phyloP scores from a whole-genome alignment of 2,888 invertebrate genomes.

The Trissolcus japonicus region DNA sequence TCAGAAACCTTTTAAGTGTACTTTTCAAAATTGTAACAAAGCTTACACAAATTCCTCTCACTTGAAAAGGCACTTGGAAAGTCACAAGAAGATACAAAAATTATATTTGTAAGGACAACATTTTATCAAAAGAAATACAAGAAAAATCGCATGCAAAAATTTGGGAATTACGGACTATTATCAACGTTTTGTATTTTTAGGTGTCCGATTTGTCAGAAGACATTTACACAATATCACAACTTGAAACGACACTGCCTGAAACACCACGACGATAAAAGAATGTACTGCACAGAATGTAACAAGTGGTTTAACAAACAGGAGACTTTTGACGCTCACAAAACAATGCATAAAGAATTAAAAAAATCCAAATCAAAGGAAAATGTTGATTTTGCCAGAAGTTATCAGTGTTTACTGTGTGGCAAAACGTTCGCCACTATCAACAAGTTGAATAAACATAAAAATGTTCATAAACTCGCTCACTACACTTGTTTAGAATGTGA shows the following conservation, averaged over 20 bases:
- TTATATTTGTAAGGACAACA: slow-evolving; percentile 59
- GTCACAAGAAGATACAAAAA: slow-evolving; percentile 75
- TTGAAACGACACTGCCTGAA: slow-evolving; percentile 79
- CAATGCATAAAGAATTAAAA: slow-evolving; percentile 71
- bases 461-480: slow-evolving; percentile 68
- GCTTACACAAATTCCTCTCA: slow-evolving; percentile 80
- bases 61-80: slow-evolving; percentile 79
- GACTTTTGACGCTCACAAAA: slow-evolving; percentile 79
- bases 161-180: not conserved
- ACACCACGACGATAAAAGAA: slow-evolving; percentile 73
- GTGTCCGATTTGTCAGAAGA: slow-evolving; percentile 76
- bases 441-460: slow-evolving; percentile 78
- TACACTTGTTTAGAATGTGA: slow-evolving; percentile 72
- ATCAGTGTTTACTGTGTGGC: slow-evolving; percentile 79
- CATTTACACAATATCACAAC: slow-evolving; percentile 78
- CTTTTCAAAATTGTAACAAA: slow-evolving; percentile 79
- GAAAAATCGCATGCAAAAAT: not conserved
- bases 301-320: slow-evolving; percentile 79
- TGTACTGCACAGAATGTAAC: slow-evolving; percentile 77
- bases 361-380: no score
- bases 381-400: slow-evolving; percentile 71
- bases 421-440: slow-evolving; percentile 77
- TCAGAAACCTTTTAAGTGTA: slow-evolving; percentile 80
- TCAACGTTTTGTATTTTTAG: slow-evolving; percentile 47
- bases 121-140: not conserved